phyloP scores from a whole-genome alignment of 2,113 vertebrate species.

The Eretmodus cyanostictus region DNA sequence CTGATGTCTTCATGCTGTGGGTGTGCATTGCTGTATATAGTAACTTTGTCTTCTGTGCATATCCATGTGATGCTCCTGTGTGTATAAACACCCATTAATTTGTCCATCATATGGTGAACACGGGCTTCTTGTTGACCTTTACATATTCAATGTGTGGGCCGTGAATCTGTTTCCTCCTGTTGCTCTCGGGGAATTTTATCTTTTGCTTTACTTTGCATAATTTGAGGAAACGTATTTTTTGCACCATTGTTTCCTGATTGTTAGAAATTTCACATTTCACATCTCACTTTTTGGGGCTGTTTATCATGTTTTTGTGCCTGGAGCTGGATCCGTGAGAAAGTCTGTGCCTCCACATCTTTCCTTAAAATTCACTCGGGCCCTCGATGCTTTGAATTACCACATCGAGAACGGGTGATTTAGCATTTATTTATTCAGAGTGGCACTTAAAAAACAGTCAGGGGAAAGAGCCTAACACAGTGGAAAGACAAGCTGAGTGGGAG shows the following conservation, averaged over 20 bases:
- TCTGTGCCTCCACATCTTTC: not conserved
- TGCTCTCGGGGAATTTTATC: not conserved
- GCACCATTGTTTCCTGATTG: not conserved
- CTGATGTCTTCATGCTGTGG: not conserved
- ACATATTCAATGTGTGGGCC: not conserved
- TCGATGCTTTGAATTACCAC: slow-evolving; percentile 25
- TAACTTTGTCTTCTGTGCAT: not conserved
- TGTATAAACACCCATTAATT: not conserved
- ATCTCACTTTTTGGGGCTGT: not conserved
- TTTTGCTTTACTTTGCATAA: not conserved
- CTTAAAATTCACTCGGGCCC: slow-evolving; percentile 15
- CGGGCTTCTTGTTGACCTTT: not conserved
- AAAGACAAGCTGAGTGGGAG: not conserved
- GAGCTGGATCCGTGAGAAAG: not conserved
- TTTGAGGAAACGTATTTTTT: not conserved
- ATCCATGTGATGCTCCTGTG: not conserved
- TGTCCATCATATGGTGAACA: not conserved
- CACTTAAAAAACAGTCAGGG: not conserved
- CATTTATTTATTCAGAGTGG: not conserved
- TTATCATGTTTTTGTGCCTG: not conserved
- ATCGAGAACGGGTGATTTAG: not conserved
- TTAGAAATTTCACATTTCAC: not conserved
- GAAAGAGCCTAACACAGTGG: not conserved
- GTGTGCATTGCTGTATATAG: not conserved
- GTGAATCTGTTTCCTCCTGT: not conserved